A percentile compares a stretch with the other conserved stretches of the same genome.
phyloP scores from a whole-genome alignment of 2,888 invertebrate species.

The Euzophera pinguis region DNA sequence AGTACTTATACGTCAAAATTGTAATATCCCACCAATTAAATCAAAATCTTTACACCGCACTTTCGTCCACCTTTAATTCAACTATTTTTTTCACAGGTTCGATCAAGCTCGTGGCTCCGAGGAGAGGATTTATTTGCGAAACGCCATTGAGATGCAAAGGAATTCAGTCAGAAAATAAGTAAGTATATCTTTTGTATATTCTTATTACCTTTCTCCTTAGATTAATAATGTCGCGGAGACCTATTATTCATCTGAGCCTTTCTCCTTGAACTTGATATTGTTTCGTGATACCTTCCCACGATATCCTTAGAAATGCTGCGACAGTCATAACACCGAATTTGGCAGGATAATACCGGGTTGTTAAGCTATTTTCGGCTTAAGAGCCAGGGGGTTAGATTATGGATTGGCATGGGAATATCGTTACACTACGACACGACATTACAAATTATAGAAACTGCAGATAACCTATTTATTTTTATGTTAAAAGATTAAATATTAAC shows the following conservation, averaged over 20 bases:
- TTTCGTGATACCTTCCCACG: slow-evolving; percentile 27
- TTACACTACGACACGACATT: slow-evolving; percentile 33
- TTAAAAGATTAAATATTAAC: too few relatives aligned
- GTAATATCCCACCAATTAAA: too few relatives aligned
- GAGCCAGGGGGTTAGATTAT: slow-evolving; percentile 26
- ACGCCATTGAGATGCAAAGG: slow-evolving; percentile 40
- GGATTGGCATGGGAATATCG: slow-evolving; percentile 24
- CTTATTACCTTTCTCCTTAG: not conserved
- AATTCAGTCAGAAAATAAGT: slow-evolving; percentile 35
- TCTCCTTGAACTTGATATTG: slow-evolving; percentile 3
- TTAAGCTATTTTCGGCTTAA: slow-evolving; percentile 30
- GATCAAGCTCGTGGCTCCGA: slow-evolving; percentile 27
- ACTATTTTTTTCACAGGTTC: slow-evolving; percentile 35
- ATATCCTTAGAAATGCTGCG: slow-evolving; percentile 31
- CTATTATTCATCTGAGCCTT: too few relatives aligned
- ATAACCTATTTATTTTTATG: not conserved
- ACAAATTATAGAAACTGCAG: not conserved
- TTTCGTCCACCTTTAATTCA: not conserved
- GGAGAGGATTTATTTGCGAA: slow-evolving; percentile 29
- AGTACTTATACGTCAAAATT: too few relatives aligned
- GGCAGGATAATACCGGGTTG: slow-evolving; percentile 25
- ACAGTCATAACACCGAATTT: slow-evolving; percentile 37
- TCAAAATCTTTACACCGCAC: too few relatives aligned
- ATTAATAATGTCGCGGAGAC: too few relatives aligned
- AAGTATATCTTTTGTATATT: slow-evolving; percentile 35